Percentiles rank a stretch among this genome's conserved stretches.
Evolutionary conservation across 1,140 invertebrate species (phyloP).

Genomic region (Drosophila bocki): DNA sequence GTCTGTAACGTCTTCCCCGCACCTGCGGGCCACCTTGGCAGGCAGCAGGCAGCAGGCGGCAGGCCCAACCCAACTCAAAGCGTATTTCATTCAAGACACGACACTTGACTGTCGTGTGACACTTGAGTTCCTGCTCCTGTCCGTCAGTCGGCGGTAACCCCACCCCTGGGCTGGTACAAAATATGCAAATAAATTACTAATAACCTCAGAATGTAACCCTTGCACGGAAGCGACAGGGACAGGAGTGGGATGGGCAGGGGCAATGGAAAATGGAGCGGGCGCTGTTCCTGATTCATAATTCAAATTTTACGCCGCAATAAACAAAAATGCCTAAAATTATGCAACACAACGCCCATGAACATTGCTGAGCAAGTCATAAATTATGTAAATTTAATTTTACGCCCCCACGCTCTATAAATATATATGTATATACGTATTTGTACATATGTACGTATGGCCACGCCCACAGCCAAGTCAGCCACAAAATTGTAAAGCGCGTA

Average conservation of each 20-base stretch:
- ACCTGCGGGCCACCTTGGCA: slow-evolving; percentile 6
- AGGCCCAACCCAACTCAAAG: slow-evolving; percentile 65
- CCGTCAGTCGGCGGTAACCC: slow-evolving; percentile 51
- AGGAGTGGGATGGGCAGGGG: neutral
- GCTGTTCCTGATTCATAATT: slow-evolving; percentile 76
- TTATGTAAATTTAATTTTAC: slow-evolving; percentile 84
- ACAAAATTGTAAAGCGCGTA: slow-evolving; percentile 68
- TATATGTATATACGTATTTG: slow-evolving; percentile 23
- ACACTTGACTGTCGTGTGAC: slow-evolving; percentile 79
- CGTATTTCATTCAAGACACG: slow-evolving; percentile 74
- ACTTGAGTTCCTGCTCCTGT: slow-evolving; percentile 57
- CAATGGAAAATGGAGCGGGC: slow-evolving; percentile 8
- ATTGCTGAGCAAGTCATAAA: slow-evolving; percentile 83
- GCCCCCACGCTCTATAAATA: slow-evolving; percentile 41
- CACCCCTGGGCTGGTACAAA: slow-evolving; percentile 45
- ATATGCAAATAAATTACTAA: slow-evolving; percentile 83
- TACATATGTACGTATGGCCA: slow-evolving; percentile 39
- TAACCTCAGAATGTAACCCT: slow-evolving; percentile 81
- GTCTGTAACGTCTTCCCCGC: neutral
- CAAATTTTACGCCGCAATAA: slow-evolving; percentile 83
- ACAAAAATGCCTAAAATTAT: slow-evolving; percentile 83
- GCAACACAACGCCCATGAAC: slow-evolving; percentile 76
- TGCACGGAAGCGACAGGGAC: slow-evolving; percentile 55
- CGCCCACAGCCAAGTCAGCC: slow-evolving; percentile 60
- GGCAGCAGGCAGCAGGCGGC: neutral